Conservation (phyloP, 2,888 invertebrate species). For the Bedellia somnulentella region DNA sequence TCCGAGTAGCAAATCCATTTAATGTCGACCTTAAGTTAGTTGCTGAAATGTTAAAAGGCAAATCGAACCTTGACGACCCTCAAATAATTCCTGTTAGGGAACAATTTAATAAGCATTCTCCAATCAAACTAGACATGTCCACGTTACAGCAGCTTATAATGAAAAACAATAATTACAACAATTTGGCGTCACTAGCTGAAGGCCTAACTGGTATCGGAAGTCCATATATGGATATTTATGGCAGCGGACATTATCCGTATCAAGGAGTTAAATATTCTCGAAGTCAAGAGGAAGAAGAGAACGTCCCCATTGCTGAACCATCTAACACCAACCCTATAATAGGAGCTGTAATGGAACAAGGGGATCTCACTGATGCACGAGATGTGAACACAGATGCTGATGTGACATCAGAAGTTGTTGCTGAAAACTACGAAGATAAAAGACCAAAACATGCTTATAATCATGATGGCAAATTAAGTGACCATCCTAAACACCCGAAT, state of each 20-base stretch:
- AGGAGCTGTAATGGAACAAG: constrained; percentile 50
- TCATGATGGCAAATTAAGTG: not conserved
- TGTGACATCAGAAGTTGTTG: constrained; percentile 21
- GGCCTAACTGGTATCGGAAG: constrained; percentile 23
- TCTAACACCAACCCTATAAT: constrained; percentile 45
- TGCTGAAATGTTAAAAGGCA: constrained; percentile 49
- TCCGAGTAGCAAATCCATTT: constrained; percentile 53
- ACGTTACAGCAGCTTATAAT: constrained; percentile 34
- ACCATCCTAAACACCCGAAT: constrained; percentile 32
- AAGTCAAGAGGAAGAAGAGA: constrained; percentile 51
- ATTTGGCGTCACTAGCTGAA: constrained; percentile 21
- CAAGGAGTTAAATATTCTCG: constrained; percentile 49
- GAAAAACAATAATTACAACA: constrained; percentile 32
- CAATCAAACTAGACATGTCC: constrained; percentile 34
- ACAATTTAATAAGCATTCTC: constrained; percentile 26
- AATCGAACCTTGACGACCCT: constrained; percentile 30
- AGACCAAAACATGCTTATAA: constrained; percentile 5
- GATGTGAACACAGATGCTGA: constrained; percentile 25
- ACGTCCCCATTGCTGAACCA: constrained; percentile 39
- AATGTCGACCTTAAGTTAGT: constrained; percentile 51
- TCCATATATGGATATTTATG: constrained; percentile 37
- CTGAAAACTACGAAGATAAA: constrained; percentile 15
- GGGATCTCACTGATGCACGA: constrained; percentile 24
- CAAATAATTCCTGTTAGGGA: constrained; percentile 31
- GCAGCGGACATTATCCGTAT: constrained; percentile 32